These are phyloP conservation scores for Tupaia tana DNA, from an alignment of 2,113 vertebrate species.

Conservation along the genomic window DNA sequence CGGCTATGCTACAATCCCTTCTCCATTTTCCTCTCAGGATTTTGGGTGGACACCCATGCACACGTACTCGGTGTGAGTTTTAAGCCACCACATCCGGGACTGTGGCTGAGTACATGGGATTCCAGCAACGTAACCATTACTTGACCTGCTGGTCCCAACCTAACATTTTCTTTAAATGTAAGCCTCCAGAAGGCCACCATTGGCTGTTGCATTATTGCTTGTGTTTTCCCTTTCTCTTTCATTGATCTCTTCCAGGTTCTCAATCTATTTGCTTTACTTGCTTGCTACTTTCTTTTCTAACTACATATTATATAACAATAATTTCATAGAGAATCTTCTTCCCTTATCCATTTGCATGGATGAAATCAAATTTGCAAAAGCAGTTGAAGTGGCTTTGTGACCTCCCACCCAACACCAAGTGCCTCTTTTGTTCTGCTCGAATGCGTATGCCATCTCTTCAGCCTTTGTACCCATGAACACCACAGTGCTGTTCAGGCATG, in stretches of 20 bases:
- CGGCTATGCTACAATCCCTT: too few relatives aligned
- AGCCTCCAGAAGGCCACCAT: neutral
- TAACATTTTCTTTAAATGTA: too few relatives aligned
- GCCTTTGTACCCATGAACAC: neutral
- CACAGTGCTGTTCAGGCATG: neutral
- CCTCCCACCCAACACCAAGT: neutral
- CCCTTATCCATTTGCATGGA: neutral
- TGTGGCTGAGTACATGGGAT: too few relatives aligned
- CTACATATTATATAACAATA: conserved; percentile 13
- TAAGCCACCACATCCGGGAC: too few relatives aligned
- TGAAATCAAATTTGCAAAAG: conserved; percentile 37
- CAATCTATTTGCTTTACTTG: conserved; percentile 3
- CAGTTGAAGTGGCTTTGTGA: neutral
- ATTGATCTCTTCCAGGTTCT: conserved; percentile 9
- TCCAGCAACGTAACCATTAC: too few relatives aligned
- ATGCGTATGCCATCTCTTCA: neutral
- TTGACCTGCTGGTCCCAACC: too few relatives aligned
- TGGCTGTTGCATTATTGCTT: neutral
- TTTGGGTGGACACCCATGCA: too few relatives aligned
- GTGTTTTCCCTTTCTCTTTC: neutral
- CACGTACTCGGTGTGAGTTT: too few relatives aligned
- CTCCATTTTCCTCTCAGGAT: too few relatives aligned
- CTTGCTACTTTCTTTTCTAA: neutral
- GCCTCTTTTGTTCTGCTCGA: neutral
- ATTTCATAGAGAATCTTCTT: conserved; percentile 30